Conservation (phyloP, 2,113 vertebrate species). For the Catharus fuscescens region DNA sequence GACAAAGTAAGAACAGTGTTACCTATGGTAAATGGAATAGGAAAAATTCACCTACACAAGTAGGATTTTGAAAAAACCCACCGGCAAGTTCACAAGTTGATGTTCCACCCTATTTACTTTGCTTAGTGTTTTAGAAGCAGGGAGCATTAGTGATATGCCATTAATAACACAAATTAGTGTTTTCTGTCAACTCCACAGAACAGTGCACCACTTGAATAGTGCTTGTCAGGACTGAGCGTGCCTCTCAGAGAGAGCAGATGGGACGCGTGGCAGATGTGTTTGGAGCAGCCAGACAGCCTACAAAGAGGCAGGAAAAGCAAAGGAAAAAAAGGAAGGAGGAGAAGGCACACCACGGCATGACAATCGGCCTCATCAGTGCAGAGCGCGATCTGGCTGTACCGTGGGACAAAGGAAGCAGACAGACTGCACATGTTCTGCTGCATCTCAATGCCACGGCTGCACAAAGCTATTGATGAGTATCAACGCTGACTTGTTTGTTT, state of each 20-base stretch:
- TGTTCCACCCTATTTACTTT: background rate
- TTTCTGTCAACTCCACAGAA: background rate
- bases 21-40: background rate
- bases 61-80: background rate
- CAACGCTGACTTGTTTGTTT: constrained; percentile 15
- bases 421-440: background rate
- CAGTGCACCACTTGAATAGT: background rate
- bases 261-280: background rate
- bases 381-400: background rate
- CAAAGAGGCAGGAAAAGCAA: background rate
- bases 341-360: background rate
- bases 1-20: background rate
- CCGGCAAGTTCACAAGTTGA: background rate
- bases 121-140: background rate
- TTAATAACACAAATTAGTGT: constrained; percentile 28
- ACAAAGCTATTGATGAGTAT: constrained; percentile 30
- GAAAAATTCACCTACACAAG: background rate
- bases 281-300: background rate
- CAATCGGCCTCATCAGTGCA: background rate
- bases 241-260: background rate
- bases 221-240: background rate
- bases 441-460: background rate
- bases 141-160: background rate
- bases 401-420: constrained; percentile 33
- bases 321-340: background rate